phyloP scores from a whole-genome alignment of 1,140 invertebrate genomes.

The Leguminivora glycinivorella region DNA sequence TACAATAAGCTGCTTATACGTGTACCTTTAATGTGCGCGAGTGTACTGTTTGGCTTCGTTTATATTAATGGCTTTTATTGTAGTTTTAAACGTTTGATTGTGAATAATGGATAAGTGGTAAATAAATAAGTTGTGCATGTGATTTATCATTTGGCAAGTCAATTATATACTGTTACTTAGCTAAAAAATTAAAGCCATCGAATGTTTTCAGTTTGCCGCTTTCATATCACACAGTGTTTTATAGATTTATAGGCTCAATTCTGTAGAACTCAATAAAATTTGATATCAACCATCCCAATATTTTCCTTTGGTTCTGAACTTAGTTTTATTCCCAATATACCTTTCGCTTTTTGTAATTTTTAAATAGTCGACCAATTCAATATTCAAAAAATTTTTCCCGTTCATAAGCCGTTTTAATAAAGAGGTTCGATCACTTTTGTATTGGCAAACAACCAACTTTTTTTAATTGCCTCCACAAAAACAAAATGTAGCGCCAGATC shows the following conservation, averaged over 20 bases:
- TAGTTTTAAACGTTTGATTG: neutral
- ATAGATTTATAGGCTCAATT: too few relatives aligned
- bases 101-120: neutral
- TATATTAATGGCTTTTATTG: neutral
- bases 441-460: neutral
- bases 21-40: conserved; percentile 14
- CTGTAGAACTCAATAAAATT: too few relatives aligned
- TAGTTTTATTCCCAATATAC: too few relatives aligned
- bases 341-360: too few relatives aligned
- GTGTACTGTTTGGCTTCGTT: conserved; percentile 13
- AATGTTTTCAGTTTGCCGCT: too few relatives aligned
- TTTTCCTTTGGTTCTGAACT: too few relatives aligned
- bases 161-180: too few relatives aligned
- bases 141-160: too few relatives aligned
- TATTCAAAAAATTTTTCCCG: neutral
- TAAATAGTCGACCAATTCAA: neutral
- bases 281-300: too few relatives aligned
- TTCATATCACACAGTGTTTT: too few relatives aligned
- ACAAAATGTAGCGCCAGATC: conserved; percentile 13
- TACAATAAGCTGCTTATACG: conserved; percentile 7
- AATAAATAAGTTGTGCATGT: too few relatives aligned
- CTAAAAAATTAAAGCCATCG: too few relatives aligned
- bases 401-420: neutral
- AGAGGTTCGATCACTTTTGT: neutral
- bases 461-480: conserved; percentile 17